Percentiles rank a stretch among this genome's conserved stretches.
Evolutionary conservation across 2,113 vertebrate genomes (phyloP).

Genomic region (Chaenogobius annularis): DNA sequence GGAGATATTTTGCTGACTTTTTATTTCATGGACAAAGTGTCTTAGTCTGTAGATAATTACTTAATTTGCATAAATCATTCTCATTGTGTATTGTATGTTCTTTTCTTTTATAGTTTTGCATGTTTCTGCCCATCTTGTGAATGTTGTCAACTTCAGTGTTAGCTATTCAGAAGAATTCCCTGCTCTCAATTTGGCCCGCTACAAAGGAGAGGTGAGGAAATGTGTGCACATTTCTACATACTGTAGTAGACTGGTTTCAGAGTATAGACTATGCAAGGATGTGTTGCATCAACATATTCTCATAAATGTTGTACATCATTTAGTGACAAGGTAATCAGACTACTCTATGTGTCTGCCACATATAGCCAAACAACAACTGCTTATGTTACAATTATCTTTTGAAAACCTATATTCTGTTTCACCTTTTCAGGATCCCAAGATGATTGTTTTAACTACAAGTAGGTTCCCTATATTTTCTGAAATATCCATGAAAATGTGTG

Average conservation of each 20-base stretch:
- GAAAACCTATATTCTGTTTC: conserved; percentile 10
- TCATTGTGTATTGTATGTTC: conserved; percentile 5
- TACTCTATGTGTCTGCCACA: too few relatives aligned
- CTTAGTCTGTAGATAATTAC: conserved; percentile 18
- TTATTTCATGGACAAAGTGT: conserved; percentile 58
- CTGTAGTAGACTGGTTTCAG: background rate
- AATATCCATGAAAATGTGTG: too few relatives aligned
- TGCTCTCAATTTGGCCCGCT: conserved; percentile 87
- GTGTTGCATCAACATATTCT: background rate
- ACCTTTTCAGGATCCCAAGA: conserved; percentile 83
- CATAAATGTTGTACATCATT: background rate
- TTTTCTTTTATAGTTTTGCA: conserved; percentile 82
- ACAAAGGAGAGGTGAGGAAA: conserved; percentile 86
- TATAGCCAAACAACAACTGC: background rate
- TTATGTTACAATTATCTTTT: background rate
- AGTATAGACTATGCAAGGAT: background rate
- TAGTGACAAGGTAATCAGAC: background rate
- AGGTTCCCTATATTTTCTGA: conserved; percentile 49
- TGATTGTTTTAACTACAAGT: conserved; percentile 90
- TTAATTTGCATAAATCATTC: background rate
- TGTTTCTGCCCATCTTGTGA: conserved; percentile 91
- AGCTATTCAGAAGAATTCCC: conserved; percentile 87
- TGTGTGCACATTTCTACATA: background rate
- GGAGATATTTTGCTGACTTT: conserved; percentile 55
- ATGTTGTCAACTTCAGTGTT: conserved; percentile 87